A percentile compares a stretch with the other conserved stretches of the same genome.
Conservation (phyloP, 2,113 vertebrate species). For the Eidolon helvum region DNA sequence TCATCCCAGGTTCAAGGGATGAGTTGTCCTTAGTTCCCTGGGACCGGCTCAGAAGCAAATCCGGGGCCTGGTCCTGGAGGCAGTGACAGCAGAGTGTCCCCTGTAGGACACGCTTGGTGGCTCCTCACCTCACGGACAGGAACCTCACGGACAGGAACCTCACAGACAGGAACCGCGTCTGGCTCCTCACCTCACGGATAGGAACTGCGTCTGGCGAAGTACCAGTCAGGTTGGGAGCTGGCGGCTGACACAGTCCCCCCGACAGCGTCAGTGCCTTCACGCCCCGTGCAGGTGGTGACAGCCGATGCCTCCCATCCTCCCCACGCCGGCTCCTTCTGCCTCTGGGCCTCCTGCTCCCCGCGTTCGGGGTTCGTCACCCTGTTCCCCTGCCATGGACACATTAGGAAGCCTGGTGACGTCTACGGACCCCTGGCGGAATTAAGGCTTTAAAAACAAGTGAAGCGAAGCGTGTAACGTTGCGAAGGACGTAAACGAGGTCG, state of each 20-base stretch:
- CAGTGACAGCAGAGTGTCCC: background rate
- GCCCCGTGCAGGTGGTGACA: too few species aligned
- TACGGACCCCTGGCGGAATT: background rate
- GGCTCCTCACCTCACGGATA: background rate
- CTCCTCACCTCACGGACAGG: too few species aligned
- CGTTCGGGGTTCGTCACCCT: background rate
- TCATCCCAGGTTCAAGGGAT: too few species aligned
- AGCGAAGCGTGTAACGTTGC: too few species aligned
- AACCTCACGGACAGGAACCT: background rate
- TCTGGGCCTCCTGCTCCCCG: background rate
- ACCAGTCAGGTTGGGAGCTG: background rate
- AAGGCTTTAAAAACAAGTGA: background rate
- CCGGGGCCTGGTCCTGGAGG: too few species aligned
- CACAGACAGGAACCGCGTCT: accelerated
- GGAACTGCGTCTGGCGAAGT: background rate
- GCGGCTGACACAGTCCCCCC: background rate
- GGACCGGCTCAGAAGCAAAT: too few species aligned
- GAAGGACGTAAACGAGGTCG: background rate
- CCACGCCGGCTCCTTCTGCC: background rate
- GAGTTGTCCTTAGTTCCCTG: too few species aligned
- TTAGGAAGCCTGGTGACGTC: background rate
- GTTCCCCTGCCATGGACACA: background rate
- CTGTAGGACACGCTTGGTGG: too few species aligned
- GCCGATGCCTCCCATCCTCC: too few species aligned
- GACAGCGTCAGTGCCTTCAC: background rate